Base-by-base conservation (phyloP, 2,797 vertebrate genomes). In the Chlorospingus semifuscus region DNA sequence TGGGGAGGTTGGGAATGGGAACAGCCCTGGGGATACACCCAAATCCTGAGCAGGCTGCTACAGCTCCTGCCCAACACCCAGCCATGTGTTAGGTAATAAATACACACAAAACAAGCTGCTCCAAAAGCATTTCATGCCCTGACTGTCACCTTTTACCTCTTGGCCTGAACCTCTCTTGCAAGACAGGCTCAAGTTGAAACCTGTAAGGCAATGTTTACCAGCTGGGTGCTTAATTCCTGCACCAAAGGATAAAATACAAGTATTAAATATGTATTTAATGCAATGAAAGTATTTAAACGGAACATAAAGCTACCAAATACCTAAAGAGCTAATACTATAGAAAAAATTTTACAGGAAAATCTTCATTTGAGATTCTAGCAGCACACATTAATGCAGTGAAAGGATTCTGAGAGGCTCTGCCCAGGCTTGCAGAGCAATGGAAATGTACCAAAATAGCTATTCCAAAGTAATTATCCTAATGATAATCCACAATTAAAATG, bases 401-500 rank as follows among this genome's bases (percentile, higher is more conserved):
- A 83, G 29, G 65, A 21, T 29, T 85, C 64, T 17, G 52, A 85
- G 79, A 77, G 65, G 60, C 76, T 89, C 84, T 60, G 23, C 39
- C 55, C 30, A 4, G 37, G 53, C 57, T 81, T 61, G 65, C 26
- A 57, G 8, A 69, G 46, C 46, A 65, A 64, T 89, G 64, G 78
- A 87, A 90, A 87, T 82, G 11, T 12, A 94, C 83, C 86, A 89
- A 93, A 95, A 89, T 12, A 74, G 60, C 83, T 74, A 72, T 87
- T 87, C 41, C 55, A 49, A 76, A 65, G 84, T 92, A 93, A 91
- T 95, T 85, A 90, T 47, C 65, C 52, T 60, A 83, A 94, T 75
- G 89, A 47, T 77, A 80, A 78, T 80, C 91, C 84, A 68, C 79
- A 93, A 91, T 83, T 92, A 92, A 95, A 95, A 91, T 57, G 60